Conservation (phyloP, 2,113 vertebrate genomes). For the Salvelinus alpinus region DNA sequence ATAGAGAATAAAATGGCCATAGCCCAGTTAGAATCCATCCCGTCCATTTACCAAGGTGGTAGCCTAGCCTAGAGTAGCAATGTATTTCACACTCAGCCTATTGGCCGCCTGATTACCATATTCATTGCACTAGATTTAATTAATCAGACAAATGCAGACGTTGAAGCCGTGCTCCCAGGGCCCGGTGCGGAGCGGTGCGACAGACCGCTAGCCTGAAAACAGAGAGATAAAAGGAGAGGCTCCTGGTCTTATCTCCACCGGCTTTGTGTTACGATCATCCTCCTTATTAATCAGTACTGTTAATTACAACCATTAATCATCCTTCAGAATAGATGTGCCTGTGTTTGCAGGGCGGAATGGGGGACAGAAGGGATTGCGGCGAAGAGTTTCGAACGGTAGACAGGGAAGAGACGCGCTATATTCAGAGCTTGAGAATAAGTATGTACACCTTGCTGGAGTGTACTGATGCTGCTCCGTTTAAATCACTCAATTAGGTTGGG, state of each 20-base stretch:
- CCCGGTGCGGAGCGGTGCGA: constrained; percentile 30
- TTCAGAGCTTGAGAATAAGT: background rate
- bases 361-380: constrained; percentile 46
- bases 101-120: constrained; percentile 70
- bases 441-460: constrained; percentile 32
- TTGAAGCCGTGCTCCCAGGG: constrained; percentile 55
- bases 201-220: constrained; percentile 63
- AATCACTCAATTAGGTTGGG: constrained; percentile 33
- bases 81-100: constrained; percentile 24
- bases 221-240: constrained; percentile 67
- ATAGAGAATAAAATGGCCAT: no score
- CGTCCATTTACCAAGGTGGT: background rate
- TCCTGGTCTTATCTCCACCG: constrained; percentile 63
- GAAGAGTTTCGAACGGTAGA: constrained; percentile 41
- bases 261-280: constrained; percentile 69
- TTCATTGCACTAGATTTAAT: constrained; percentile 72
- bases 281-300: constrained; percentile 66
- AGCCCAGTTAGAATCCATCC: background rate
- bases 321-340: constrained; percentile 67
- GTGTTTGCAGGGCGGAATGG: constrained; percentile 50
- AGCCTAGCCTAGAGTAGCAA: background rate
- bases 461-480: constrained; percentile 25
- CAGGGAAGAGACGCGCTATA: background rate
- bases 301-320: constrained; percentile 81
- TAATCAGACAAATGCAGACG: constrained; percentile 73